Evolutionary conservation across 2,113 vertebrate species (phyloP), one percentile per base, ranked within the genome.

Genomic region (Phocoena phocoena): DNA sequence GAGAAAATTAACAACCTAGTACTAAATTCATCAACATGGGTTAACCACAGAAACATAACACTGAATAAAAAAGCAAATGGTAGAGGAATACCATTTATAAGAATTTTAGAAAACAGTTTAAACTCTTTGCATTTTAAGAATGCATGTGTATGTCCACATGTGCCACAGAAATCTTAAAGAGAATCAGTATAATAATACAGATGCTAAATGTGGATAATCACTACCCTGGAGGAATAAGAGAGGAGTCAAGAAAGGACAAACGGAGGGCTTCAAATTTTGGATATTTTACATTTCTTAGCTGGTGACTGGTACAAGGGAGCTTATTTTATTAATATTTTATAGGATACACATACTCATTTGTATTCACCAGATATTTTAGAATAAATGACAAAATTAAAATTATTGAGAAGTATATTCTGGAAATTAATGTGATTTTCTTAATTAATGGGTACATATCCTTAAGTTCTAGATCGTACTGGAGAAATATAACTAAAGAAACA

Each of bases 401-500:
- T 73, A 82, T 79, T 91, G 38, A 71, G 44, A 96, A 77, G 71
- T 86, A 0, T 60, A 63, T 84, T 89, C 90, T 95, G 91, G 44
- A 50, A 94, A 95, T 91, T 95, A 94, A 82, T 93, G 83, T 65
- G 3, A 97, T 96, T 96, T 97, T 89, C 60, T 74, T 90, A 95
- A 95, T 94, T 94, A 94, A 71, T 3, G 53, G 6, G 31, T 87
- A 84, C n/a, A 82, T 68, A 36, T 74, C 93, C 55, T 74, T 87
- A 95, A 95, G n/a, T 71, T 92, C 41, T 47, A 44, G 77, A 94
- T 31, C 70, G 89, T 25, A 55, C 44, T 92, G 33, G 67, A 97
- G 47, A 63, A 73, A 76, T 87, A 62, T 70, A 92, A 90, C 50
- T 89, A 88, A 92, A 96, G 95, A 94, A 97, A 65, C 60, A 88